Percentiles rank a stretch among this genome's conserved stretches.
Evolutionary conservation across 2,113 vertebrate species (phyloP).

Genomic region (Myrmecophaga tridactyla): DNA sequence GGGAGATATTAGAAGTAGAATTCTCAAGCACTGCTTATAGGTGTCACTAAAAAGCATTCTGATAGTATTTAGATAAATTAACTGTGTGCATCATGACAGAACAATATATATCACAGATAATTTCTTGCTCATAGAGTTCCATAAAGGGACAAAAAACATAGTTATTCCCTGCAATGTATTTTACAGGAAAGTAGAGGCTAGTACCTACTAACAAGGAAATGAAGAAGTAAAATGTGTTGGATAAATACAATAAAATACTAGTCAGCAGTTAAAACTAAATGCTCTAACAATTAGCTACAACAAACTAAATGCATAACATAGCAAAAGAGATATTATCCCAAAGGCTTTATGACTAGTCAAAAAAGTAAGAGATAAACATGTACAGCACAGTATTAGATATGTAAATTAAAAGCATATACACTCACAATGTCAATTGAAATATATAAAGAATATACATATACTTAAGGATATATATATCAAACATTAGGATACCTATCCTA

Average conservation of each 20-base stretch:
- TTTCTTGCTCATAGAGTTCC: neutral
- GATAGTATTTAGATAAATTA: neutral
- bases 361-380: neutral
- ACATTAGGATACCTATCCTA: neutral
- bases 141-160: neutral
- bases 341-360: neutral
- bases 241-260: neutral
- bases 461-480: neutral
- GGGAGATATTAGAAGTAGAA: neutral
- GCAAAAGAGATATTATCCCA: neutral
- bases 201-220: neutral
- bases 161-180: neutral
- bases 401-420: neutral
- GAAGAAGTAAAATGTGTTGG: neutral
- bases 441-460: neutral
- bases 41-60: neutral
- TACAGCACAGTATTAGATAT: neutral
- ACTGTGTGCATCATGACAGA: neutral
- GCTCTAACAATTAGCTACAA: neutral
- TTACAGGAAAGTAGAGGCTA: neutral
- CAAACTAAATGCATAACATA: neutral
- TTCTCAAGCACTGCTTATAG: neutral
- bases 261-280: neutral
- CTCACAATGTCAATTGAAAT: neutral
- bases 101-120: neutral